Evolutionary conservation across 1,140 invertebrate species (phyloP).

Genomic region (Ceratina japonica): DNA sequence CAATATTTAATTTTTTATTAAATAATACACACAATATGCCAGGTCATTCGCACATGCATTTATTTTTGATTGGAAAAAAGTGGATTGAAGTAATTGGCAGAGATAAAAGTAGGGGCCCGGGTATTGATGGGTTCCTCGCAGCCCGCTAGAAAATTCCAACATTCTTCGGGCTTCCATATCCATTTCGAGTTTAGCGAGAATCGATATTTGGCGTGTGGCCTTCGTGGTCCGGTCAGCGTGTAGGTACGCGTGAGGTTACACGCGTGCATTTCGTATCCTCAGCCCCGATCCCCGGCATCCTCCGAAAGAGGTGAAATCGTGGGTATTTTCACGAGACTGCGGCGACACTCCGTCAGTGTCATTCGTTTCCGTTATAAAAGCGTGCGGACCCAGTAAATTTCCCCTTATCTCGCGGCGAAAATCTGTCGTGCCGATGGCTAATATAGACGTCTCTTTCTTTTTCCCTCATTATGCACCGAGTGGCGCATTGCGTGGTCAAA

Average conservation of each 20-base stretch:
- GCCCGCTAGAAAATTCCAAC: constrained; percentile 71
- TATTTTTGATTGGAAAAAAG: no score
- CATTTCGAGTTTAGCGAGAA: constrained; percentile 72
- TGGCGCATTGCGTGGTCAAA: constrained; percentile 9
- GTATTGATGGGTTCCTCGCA: constrained; percentile 30
- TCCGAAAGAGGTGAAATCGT: no score
- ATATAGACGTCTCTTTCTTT: constrained; percentile 21
- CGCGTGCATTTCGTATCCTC: constrained; percentile 2
- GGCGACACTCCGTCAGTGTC: no score
- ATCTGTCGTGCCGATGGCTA: constrained; percentile 46
- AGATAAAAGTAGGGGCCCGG: background rate
- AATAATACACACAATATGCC: no score
- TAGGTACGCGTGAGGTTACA: constrained; percentile 36
- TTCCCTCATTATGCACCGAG: constrained; percentile 27
- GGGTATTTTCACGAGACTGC: no score
- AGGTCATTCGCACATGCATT: no score
- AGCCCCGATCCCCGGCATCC: background rate
- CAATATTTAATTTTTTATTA: no score
- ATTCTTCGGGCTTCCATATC: constrained; percentile 73
- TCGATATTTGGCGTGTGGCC: constrained; percentile 67
- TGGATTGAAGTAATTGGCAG: no score
- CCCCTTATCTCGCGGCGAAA: constrained; percentile 23
- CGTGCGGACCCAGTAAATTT: constrained; percentile 31
- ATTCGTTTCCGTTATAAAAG: constrained; percentile 25
- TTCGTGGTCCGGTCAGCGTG: constrained; percentile 39